Conservation (phyloP, 2,797 vertebrate species). For the Sebastes minor region DNA sequence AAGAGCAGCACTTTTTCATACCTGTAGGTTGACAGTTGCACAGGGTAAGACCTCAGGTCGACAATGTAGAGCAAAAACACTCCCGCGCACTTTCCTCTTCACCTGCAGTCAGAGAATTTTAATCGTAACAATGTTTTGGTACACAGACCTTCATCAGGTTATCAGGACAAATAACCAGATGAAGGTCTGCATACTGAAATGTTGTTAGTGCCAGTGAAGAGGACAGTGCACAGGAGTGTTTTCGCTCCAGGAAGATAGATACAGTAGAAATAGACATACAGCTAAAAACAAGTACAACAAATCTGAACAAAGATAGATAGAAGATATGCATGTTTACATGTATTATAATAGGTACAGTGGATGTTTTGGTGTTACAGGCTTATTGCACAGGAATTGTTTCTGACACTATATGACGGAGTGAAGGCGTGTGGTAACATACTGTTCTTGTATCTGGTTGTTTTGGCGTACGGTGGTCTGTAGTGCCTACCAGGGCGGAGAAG, state of each 20-base stretch:
- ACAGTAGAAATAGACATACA: not conserved
- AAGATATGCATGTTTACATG: not conserved
- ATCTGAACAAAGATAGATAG: not conserved
- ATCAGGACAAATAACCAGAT: too few relatives aligned
- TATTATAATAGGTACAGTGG: not conserved
- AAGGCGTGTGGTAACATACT: not conserved
- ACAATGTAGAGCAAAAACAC: too few relatives aligned
- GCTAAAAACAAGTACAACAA: not conserved
- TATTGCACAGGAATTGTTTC: not conserved
- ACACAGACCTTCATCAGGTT: too few relatives aligned
- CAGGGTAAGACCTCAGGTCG: too few relatives aligned
- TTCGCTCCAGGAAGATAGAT: not conserved
- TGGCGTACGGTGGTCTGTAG: not conserved
- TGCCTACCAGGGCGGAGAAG: not conserved
- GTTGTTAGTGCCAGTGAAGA: too few relatives aligned
- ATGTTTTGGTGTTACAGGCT: not conserved
- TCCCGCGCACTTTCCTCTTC: too few relatives aligned
- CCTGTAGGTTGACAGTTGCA: too few relatives aligned
- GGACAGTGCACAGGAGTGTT: too few relatives aligned
- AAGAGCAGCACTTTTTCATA: too few relatives aligned
- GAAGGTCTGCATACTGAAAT: too few relatives aligned
- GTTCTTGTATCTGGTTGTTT: not conserved
- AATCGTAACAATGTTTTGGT: too few relatives aligned
- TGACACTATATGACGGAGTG: not conserved
- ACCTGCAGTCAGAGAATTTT: too few relatives aligned